These are phyloP conservation scores for Styela clava DNA, from an alignment of 23 tunicate species.

Conservation along the genomic window DNA sequence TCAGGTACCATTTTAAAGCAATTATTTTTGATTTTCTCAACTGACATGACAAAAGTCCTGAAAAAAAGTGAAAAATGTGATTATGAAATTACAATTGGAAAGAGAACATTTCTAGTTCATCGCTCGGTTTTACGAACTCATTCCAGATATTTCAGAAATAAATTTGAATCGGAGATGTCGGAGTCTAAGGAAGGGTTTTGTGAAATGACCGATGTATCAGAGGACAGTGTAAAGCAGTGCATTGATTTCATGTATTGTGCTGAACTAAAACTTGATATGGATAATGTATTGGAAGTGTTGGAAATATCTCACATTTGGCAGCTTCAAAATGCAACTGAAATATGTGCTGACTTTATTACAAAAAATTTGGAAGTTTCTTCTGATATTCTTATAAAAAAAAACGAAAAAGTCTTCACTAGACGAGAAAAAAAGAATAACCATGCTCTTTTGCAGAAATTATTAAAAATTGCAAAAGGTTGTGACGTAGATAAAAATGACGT, in stretches of 20 bases:
- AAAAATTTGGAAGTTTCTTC: not conserved
- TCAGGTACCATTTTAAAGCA: no score
- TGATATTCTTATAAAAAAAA: no score
- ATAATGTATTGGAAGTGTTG: conserved; percentile 3
- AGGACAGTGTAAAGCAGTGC: not conserved
- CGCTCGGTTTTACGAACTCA: not conserved
- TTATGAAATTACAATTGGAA: no score
- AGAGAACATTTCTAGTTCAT: conserved; percentile 15
- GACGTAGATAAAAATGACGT: no score
- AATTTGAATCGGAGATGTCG: not conserved
- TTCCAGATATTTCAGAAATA: conserved; percentile 1
- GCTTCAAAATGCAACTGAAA: not conserved
- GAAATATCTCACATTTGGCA: conserved; percentile 6
- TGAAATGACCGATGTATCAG: not conserved
- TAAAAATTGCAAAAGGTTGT: no score
- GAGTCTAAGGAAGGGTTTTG: not conserved
- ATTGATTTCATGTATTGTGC: conserved; percentile 8
- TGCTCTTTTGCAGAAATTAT: no score
- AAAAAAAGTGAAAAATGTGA: no score
- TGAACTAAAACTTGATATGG: not conserved
- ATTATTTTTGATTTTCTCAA: no score
- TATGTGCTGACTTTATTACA: not conserved
- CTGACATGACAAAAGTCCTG: no score
- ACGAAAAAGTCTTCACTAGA: no score
- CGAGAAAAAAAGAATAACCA: no score